phyloP scores from a whole-genome alignment of 2,113 vertebrate genomes.

The Halcyon senegalensis region DNA sequence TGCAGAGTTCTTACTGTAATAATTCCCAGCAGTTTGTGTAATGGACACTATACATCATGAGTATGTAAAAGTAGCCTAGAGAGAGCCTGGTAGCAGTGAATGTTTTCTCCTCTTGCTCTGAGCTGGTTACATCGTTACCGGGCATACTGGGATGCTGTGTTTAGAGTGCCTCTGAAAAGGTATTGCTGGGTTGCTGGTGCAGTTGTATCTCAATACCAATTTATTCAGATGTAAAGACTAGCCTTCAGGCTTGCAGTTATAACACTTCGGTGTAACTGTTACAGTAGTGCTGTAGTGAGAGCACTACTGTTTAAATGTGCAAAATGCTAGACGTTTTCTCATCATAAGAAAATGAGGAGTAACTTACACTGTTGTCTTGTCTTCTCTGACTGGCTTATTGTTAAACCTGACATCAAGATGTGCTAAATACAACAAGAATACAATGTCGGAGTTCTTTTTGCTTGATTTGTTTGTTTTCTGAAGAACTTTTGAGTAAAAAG shows the following conservation, averaged over 20 bases:
- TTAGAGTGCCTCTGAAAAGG: background rate
- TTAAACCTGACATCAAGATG: background rate
- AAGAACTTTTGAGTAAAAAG: background rate
- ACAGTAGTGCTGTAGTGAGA: background rate
- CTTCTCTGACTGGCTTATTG: background rate
- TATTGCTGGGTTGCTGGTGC: background rate
- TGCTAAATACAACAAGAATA: background rate
- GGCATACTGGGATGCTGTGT: background rate
- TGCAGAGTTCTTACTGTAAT: background rate
- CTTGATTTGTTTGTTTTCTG: background rate
- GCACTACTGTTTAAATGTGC: background rate
- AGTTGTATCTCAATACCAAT: background rate
- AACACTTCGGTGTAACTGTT: background rate
- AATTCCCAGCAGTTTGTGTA: background rate
- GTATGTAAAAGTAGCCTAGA: background rate
- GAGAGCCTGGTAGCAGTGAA: background rate
- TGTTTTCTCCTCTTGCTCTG: background rate
- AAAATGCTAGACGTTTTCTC: background rate
- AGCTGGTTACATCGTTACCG: background rate
- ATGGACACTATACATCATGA: background rate
- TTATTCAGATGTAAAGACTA: background rate
- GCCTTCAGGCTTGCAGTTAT: background rate
- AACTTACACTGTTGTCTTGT: background rate
- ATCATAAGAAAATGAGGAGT: background rate
- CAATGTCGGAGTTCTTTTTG: accelerated